These are phyloP conservation scores for Cyprinella venusta DNA, from an alignment of 2,797 vertebrate genomes.

Conservation along the genomic window DNA sequence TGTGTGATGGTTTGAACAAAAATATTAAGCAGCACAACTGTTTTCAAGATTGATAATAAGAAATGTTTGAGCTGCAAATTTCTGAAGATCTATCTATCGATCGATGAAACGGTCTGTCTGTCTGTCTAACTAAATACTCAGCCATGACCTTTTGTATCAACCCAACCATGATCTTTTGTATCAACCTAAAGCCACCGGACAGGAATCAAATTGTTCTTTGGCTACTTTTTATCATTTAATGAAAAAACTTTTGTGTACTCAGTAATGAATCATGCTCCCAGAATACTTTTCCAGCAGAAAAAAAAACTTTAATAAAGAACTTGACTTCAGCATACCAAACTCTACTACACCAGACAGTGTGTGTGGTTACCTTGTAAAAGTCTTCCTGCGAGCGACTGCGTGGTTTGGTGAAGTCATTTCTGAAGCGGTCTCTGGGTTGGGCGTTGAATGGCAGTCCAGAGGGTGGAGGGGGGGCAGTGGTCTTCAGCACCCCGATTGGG, in stretches of 20 bases:
- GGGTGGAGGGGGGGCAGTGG: conserved; percentile 78
- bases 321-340: neutral
- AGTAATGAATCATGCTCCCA: neutral
- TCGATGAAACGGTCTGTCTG: no score
- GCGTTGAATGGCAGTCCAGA: conserved; percentile 85
- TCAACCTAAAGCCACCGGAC: neutral
- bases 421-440: conserved; percentile 81
- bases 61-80: neutral
- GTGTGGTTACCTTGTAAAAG: conserved; percentile 78
- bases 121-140: neutral
- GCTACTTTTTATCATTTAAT: neutral
- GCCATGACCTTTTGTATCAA: no score
- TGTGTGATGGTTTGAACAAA: neutral
- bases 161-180: neutral
- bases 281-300: neutral
- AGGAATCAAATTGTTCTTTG: neutral
- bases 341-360: conserved; percentile 10
- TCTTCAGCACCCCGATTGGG: conserved; percentile 76
- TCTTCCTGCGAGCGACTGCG: conserved; percentile 75
- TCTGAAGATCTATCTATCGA: neutral
- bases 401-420: conserved; percentile 83
- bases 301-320: neutral
- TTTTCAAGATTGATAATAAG: neutral
- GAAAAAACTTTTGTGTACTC: neutral
- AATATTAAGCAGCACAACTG: neutral